A percentile compares a stretch with the other conserved stretches of the same genome.
These are phyloP conservation scores for Channa argus DNA, from an alignment of 2,113 vertebrate genomes.

Conservation along the genomic window DNA sequence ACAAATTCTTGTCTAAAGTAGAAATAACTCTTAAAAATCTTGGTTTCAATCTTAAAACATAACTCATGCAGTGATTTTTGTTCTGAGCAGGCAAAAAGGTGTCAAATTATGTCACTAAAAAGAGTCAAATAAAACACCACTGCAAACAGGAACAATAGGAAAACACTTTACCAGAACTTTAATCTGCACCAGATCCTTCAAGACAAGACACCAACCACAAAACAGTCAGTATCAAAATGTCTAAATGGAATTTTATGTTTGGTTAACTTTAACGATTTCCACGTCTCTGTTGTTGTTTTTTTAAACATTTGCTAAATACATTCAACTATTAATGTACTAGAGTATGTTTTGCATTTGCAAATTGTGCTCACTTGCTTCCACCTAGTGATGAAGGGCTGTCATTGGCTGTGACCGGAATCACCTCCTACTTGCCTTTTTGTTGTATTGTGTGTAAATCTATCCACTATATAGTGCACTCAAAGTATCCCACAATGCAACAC, in stretches of 20 bases:
- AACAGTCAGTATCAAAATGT: slow-evolving; percentile 33
- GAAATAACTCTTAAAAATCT: neutral
- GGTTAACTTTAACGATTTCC: too few species aligned
- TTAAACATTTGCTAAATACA: neutral
- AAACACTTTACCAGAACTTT: slow-evolving; percentile 67
- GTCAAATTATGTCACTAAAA: slow-evolving; percentile 5
- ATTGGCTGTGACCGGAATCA: too few species aligned
- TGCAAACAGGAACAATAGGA: slow-evolving; percentile 13
- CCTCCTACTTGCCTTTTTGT: too few species aligned
- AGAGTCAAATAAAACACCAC: slow-evolving; percentile 4
- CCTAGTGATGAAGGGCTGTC: slow-evolving; percentile 50
- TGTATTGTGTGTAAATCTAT: too few species aligned
- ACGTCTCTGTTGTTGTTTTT: neutral
- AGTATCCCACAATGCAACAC: too few species aligned
- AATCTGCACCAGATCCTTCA: slow-evolving; percentile 70
- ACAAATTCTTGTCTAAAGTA: neutral
- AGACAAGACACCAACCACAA: slow-evolving; percentile 62
- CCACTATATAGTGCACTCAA: too few species aligned
- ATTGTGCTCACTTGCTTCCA: slow-evolving; percentile 49
- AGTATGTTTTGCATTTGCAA: neutral
- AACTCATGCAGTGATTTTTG: slow-evolving; percentile 35
- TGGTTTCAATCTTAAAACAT: neutral
- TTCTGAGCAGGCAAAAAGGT: slow-evolving; percentile 2
- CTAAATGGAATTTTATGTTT: neutral
- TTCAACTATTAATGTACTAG: neutral